Evolutionary conservation across 1,140 invertebrate species (phyloP), one percentile per base, ranked within the genome.

Genomic region (Drosophila arawakana): DNA sequence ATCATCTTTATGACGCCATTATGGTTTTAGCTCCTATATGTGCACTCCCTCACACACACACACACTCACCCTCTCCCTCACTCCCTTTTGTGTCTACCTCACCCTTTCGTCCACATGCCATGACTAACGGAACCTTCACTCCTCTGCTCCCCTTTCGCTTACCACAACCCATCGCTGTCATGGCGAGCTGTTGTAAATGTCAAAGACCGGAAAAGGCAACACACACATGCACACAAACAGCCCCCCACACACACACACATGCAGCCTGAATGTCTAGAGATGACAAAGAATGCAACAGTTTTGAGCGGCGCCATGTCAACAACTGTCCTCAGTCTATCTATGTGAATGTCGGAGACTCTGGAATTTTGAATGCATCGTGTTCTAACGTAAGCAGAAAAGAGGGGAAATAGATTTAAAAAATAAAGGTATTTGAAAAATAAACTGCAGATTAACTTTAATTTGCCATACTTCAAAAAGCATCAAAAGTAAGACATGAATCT

Each of bases 1-100:
- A 88, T 86, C 83, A 86, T 86, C 84, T 86, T 86, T 86, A 86
- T 86, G 83, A 86, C 83, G 84, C 83, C 83, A 86, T 86, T 86
- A 89, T 89, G 83, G 84, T 61, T 69, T 60, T 57, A 47, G 39
- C 55, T 65, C 49, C 18, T 70, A n/a, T 37, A 50, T 58, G 39
- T n/a, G 49, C n/a, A 18, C 30, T 49, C 46, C 61, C 18, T 21
- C 25, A 30, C 25, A 15, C 15, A 0, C 15, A 15, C 15, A 15
- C 15, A 15, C 15, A 15, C 15, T 15, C n/a, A n/a, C n/a, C n/a
- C n/a, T n/a, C n/a, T n/a, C n/a, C n/a, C n/a, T n/a, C n/a, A n/a
- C n/a, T n/a, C n/a, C 15, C 15, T 1, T 15, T 15, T 75, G 58
- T 62, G 60, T 54, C 30, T 18, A 46, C 41, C 43, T 55, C 71